These are phyloP conservation scores for Mormyrus lacerda DNA, from an alignment of 2,113 vertebrate genomes.

Conservation along the genomic window DNA sequence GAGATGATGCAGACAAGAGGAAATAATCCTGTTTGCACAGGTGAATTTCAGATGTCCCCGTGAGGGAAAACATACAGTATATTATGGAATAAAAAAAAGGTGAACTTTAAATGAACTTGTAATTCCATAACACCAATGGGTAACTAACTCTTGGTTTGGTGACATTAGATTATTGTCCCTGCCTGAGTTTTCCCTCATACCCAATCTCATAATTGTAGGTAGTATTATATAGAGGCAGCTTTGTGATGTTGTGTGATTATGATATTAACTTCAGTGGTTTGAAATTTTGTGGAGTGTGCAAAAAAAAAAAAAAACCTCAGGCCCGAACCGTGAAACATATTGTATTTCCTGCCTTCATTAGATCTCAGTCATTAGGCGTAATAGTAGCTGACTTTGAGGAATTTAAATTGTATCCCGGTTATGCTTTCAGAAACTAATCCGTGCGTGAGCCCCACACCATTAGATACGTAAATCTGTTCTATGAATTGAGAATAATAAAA, in stretches of 20 bases:
- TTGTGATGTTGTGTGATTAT: neutral
- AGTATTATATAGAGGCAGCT: neutral
- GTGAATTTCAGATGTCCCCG: neutral
- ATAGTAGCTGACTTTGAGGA: conserved; percentile 7
- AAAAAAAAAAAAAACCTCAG: neutral
- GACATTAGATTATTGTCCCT: neutral
- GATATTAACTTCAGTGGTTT: neutral
- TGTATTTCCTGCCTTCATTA: conserved; percentile 16
- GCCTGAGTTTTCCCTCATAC: neutral
- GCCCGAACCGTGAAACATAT: neutral
- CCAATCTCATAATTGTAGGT: neutral
- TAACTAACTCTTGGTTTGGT: neutral
- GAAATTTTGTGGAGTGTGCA: neutral
- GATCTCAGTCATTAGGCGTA: conserved; percentile 9
- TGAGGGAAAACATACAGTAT: neutral
- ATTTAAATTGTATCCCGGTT: conserved; percentile 17
- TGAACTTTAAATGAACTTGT: neutral
- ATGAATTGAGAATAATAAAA: conserved; percentile 38
- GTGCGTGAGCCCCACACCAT: conserved; percentile 32
- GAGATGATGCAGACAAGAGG: neutral
- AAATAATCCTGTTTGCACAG: neutral
- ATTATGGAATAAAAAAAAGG: neutral
- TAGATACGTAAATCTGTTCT: conserved; percentile 31
- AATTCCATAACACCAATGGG: neutral
- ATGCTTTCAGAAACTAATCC: conserved; percentile 35